Evolutionary conservation across 2,113 vertebrate genomes (phyloP), one percentile per base, ranked within the genome.

Genomic region (Oreochromis aureus): DNA sequence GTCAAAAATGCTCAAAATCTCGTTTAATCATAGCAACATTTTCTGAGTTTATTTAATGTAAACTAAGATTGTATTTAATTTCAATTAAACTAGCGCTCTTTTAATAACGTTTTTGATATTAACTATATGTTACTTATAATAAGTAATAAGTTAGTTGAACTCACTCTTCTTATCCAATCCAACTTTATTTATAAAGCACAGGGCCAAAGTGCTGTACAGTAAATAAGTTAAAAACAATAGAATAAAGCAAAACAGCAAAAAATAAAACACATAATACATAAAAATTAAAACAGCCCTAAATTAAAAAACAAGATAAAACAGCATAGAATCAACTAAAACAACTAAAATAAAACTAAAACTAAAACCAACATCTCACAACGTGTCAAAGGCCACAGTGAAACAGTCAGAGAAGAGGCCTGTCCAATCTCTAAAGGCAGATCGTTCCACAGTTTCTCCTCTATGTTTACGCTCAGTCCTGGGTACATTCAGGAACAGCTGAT

Each of bases 201-300:
- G 30, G 16, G 34, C 58, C 30, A 34, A 61, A 61, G 30, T 61
- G 30, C 16, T 61, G 30, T 61, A 6, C 5, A 59, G 16, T 10
- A 61, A 61, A 61, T 61, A 61, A 61, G 58, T 19, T 61, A 19
- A 61, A 19, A 34, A 34, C 15, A 61, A 1, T 19, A 61, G 58
- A 61, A 61, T 61, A 61, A 34, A 34, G 16, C 19, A 61, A 34
- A 34, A 34, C 59, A 1, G 30, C 0, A 0, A 63, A 63, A 16
- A 63, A 63, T 63, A 0, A 34, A 32, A 63, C 9, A 19, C 59
- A 34, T 61, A 4, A 61, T 61, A 10, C 15, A 59, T 59, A 59
- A 59, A 59, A 59, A 59, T 32, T 4, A 32, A 59, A 59, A 18
- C 27, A 32, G 58, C 58, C 3, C 58, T 32, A 10, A 32, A 59